Evolutionary conservation across 2,797 vertebrate species (phyloP).

Genomic region (Bradypus variegatus): DNA sequence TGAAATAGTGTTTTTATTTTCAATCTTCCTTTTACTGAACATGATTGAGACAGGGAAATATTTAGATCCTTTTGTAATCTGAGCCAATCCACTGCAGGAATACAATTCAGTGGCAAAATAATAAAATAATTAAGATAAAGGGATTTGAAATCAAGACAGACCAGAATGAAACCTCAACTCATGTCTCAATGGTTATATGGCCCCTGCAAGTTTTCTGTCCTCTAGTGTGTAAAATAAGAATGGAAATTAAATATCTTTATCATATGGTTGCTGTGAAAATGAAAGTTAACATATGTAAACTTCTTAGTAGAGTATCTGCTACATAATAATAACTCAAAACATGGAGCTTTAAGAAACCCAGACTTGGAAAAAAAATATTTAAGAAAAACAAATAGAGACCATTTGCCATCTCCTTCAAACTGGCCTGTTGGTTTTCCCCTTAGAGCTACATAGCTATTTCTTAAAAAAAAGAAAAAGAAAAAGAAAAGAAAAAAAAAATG

Average conservation of each 20-base stretch:
- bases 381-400: not conserved
- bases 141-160: not conserved
- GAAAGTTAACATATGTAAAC: not conserved
- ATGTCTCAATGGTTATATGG: not conserved
- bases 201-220: not conserved
- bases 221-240: not conserved
- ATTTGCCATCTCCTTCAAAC: not conserved
- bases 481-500: not conserved
- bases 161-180: not conserved
- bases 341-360: not conserved
- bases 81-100: not conserved
- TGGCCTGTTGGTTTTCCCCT: not conserved
- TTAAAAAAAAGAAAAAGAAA: not conserved
- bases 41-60: not conserved
- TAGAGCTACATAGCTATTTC: conserved; percentile 4
- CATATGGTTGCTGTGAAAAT: not conserved
- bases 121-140: not conserved
- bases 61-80: not conserved
- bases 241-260: not conserved
- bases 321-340: not conserved
- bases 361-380: not conserved
- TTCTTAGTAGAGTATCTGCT: not conserved
- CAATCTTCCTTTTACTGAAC: not conserved
- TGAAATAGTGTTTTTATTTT: not conserved
- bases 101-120: not conserved